Evolutionary conservation across 2,113 vertebrate genomes (phyloP).

Genomic region (Urocolius indicus): DNA sequence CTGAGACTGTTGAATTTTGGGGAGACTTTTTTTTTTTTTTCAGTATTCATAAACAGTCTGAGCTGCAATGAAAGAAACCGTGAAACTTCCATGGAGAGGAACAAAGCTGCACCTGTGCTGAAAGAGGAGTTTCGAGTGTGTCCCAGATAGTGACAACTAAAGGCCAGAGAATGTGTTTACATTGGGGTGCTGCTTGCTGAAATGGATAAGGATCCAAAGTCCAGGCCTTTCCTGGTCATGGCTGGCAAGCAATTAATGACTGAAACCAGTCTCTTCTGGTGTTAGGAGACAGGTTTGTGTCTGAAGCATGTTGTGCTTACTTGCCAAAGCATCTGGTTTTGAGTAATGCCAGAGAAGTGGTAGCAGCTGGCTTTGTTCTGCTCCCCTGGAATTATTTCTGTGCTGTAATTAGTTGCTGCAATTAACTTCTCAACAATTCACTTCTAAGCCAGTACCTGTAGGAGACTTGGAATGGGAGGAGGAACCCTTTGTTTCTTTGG

Average conservation of each 20-base stretch:
- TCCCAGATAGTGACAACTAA: no score
- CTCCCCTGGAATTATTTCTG: background rate
- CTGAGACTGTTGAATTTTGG: background rate
- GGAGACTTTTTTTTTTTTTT: background rate
- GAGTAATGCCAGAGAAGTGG: background rate
- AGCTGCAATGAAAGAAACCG: background rate
- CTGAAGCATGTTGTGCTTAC: background rate
- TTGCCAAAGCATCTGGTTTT: background rate
- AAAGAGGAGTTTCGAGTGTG: no score
- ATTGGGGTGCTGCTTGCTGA: no score
- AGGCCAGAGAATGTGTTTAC: no score
- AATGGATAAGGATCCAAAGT: no score
- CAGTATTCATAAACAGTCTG: background rate
- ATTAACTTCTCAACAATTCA: background rate
- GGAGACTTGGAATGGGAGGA: background rate
- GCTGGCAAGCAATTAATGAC: no score
- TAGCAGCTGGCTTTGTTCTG: background rate
- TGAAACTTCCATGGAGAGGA: background rate
- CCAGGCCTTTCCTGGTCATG: no score
- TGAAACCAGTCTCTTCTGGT: background rate
- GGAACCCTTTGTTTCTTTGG: background rate
- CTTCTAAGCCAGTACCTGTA: background rate
- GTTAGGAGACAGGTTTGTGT: background rate
- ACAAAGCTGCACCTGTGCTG: no score
- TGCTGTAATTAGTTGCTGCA: background rate